Evolutionary conservation across 2,797 vertebrate genomes (phyloP), one percentile per base, ranked within the genome.

Genomic region (Leptatherina wallacei): DNA sequence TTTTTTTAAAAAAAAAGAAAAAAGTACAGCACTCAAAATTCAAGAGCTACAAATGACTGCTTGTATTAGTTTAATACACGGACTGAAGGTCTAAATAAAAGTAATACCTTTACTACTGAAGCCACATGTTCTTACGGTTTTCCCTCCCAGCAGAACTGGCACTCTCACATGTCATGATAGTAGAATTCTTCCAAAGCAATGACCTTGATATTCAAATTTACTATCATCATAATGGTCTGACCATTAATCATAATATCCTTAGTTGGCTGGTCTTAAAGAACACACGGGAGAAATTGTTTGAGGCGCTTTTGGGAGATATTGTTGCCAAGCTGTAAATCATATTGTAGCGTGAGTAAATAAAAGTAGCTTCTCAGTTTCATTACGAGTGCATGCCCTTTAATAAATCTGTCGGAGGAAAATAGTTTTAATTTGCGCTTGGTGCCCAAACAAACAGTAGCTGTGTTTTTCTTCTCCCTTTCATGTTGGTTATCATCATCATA

Each of bases 281-380:
- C 44, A 47, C 44, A 47, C 18, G 2, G 8, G 14, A 65, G 11
- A 80, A 82, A 65, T 18, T 71, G 60, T 89, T 84, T 65, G 59
- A 73, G 55, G 73, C 58, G 3, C 52, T 89, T 84, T 80, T 65
- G 75, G 62, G 73, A 76, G 71, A 60, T 63, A 60, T 35, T 12
- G 49, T 72, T 88, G 79, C 84, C 84, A 87, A 77, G 84, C 71
- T 73, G 61, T 86, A 87, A 87, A 92, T 92, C 80, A 86, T 22
- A 24, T 52, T 52, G 11, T 52, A 44, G 65, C n/a, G 65, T 52
- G 71, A 81, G 65, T 81, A 85, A 89, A 88, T 87, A 85, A 78
- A 47, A 90, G 85, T 89, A 86, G 83, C 77, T 69, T 86, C 74
- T 87, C 85, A 62, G 77, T 87, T 82, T 86, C 58, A 81, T 84